Base-by-base conservation (phyloP, 2,888 invertebrate species). In the Ennomos fuscantarius region DNA sequence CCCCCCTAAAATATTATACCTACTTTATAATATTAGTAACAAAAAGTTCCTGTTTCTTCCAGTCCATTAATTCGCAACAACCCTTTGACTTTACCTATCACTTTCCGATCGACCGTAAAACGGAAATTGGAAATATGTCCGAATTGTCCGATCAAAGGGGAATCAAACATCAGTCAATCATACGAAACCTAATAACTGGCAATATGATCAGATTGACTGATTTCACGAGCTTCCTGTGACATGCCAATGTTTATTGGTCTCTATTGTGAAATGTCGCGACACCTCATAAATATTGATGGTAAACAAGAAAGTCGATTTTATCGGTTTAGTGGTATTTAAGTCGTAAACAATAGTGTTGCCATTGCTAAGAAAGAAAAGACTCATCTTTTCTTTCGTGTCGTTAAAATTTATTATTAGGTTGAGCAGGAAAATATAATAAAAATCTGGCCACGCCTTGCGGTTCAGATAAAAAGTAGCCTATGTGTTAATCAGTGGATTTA, bases 231-330 rank as follows among this genome's bases (percentile, higher is more conserved):
- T 42, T 1, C 8, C 58, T 9, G 44, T 34, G 13, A 36, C 49
- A 45, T 45, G 2, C 32, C 15, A 11, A 31, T 46, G 24, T 46
- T 46, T 31, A 37, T 36, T 24, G 24, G 24, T 6, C 31, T 8
- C 34, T 32, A 9, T 34, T 10, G 39, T 45, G 42, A 24, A 35
- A 34, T 31, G 42, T 24, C 31, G 42, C 36, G 46, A 33, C 31
- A 49, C 44, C n/a, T 32, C 52, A 53, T 60, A 53, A 60, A 37
- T 48, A 51, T 55, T 41, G 42, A 48, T 40, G 36, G 60, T 60
- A 61, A 61, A 56, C 60, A 56, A 53, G 49, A 8, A 32, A 37
- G 15, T 57, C n/a, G 8, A 53, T 50, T 54, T 56, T 54, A 54
- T 56, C 32, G 36, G 40, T 60, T 55, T 52, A 55, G 32, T 44